Conservation (phyloP, 2,888 invertebrate species). For the Cephus runcator region DNA sequence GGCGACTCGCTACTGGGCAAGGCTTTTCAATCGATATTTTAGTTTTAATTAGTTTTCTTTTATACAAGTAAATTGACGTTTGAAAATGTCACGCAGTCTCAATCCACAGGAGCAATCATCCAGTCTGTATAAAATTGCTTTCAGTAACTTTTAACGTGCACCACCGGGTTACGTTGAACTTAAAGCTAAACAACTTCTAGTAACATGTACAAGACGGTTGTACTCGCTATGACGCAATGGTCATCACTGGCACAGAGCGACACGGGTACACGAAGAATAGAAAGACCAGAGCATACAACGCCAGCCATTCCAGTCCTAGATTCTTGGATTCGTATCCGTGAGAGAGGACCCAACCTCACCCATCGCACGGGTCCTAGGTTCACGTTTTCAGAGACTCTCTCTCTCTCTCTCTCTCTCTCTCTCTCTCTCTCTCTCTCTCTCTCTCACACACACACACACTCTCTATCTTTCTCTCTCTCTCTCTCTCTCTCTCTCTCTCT, state of each 20-base stretch:
- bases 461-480: no score
- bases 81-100: not conserved
- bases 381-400: not conserved
- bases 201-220: not conserved
- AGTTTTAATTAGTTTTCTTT: no score
- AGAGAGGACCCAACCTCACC: constrained; percentile 28
- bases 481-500: constrained; percentile 1
- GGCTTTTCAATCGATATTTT: no score
- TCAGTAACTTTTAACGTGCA: not conserved
- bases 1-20: no score
- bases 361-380: constrained; percentile 46
- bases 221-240: constrained; percentile 1
- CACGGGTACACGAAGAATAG: not conserved
- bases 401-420: constrained; percentile 5
- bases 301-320: constrained; percentile 44
- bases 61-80: not conserved
- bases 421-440: not conserved
- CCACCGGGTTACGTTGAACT: not conserved
- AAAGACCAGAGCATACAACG: not conserved
- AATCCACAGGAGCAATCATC: not conserved
- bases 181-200: not conserved
- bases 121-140: not conserved
- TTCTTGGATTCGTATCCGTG: constrained; percentile 52
- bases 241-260: not conserved
- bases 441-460: no score